Percentiles rank a stretch among this genome's conserved stretches.
Conservation (phyloP, 2,113 vertebrate species). For the Toxotes jaculatrix region DNA sequence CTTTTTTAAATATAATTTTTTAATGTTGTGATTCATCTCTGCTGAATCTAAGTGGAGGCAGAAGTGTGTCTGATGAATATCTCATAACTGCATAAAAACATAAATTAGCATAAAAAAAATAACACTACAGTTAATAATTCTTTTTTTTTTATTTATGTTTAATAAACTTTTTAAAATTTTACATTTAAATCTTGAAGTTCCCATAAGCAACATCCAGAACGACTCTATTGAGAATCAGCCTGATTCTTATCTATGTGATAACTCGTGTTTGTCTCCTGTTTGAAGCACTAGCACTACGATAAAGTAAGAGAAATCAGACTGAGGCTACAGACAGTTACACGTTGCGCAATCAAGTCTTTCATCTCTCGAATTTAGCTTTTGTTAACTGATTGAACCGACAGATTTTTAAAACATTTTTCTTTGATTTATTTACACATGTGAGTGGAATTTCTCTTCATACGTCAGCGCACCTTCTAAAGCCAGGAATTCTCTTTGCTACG, state of each 20-base stretch:
- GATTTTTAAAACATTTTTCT: background rate
- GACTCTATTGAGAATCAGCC: too few species aligned
- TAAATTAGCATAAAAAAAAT: background rate
- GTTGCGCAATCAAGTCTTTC: slow-evolving; percentile 1
- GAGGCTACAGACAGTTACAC: too few species aligned
- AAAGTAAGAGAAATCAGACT: background rate
- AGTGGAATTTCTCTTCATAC: background rate
- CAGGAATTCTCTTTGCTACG: background rate
- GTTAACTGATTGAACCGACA: background rate
- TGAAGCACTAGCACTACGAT: background rate
- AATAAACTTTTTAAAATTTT: too few species aligned
- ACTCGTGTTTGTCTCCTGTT: background rate
- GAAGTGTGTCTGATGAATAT: background rate
- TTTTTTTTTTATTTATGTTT: too few species aligned
- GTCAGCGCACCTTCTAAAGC: background rate
- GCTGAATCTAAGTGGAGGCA: background rate
- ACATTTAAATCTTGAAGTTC: too few species aligned
- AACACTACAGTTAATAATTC: too few species aligned
- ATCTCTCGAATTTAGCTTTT: background rate
- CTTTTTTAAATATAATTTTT: background rate
- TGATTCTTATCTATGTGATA: too few species aligned
- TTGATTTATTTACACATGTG: background rate
- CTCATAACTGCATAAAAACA: too few species aligned
- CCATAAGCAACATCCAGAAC: too few species aligned
- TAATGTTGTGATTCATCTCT: background rate